phyloP scores from a whole-genome alignment of 2,888 invertebrate genomes.

The Siphonodentalium dalli region DNA sequence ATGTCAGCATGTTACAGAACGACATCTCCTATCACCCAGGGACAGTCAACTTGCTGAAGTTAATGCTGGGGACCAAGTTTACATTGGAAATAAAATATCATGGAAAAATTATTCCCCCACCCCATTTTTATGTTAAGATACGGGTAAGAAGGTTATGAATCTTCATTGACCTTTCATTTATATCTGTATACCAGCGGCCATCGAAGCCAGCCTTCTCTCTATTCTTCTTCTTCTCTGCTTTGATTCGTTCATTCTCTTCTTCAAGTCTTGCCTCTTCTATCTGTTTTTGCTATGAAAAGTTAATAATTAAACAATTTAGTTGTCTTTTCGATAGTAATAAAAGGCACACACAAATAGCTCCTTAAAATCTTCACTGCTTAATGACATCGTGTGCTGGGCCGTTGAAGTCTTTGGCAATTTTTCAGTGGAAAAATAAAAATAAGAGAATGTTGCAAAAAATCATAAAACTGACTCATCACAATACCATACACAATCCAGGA shows the following conservation, averaged over 20 bases:
- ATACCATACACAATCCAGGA: too few relatives aligned
- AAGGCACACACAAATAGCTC: not conserved
- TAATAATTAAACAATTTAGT: not conserved
- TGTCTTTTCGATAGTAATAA: not conserved
- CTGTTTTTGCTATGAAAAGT: conserved; percentile 37
- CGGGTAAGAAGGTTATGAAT: not conserved
- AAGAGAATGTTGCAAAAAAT: too few relatives aligned
- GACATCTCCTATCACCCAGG: too few relatives aligned
- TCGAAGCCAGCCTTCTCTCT: conserved; percentile 53
- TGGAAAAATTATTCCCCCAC: not conserved
- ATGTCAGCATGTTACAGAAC: too few relatives aligned
- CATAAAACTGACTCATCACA: too few relatives aligned
- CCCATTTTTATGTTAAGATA: not conserved
- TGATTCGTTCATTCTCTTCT: conserved; percentile 33
- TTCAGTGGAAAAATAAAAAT: not conserved
- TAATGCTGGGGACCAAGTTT: too few relatives aligned
- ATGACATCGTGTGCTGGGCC: too few relatives aligned
- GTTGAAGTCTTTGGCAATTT: not conserved
- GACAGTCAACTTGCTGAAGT: too few relatives aligned
- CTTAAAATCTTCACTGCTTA: not conserved
- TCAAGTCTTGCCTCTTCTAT: conserved; percentile 41
- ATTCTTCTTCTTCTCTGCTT: conserved; percentile 26
- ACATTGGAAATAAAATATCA: not conserved
- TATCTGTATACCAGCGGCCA: conserved; percentile 61
- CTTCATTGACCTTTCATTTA: conserved; percentile 46